Conservation (phyloP, 2,888 invertebrate genomes). For the Cabera pusaria region DNA sequence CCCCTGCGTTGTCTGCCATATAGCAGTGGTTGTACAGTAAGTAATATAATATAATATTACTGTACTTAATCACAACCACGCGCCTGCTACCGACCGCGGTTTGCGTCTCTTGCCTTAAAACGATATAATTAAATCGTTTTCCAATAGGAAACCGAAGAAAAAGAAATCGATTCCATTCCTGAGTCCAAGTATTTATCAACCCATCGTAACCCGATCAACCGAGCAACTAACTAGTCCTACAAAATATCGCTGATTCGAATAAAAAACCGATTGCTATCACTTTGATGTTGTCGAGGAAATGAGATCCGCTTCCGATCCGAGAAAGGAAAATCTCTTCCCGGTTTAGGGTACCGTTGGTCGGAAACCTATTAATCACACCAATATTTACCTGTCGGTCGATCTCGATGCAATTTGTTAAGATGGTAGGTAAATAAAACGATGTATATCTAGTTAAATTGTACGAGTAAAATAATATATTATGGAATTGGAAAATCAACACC, state of each 20-base stretch:
- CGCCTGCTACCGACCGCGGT: too few species aligned
- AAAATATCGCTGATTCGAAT: constrained; percentile 80
- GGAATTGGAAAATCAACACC: too few species aligned
- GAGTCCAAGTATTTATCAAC: constrained; percentile 39
- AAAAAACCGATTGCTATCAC: constrained; percentile 79
- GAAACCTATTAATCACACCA: constrained; percentile 58
- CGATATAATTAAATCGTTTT: neutral
- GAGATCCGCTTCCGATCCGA: constrained; percentile 80
- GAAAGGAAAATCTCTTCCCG: constrained; percentile 77
- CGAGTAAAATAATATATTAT: too few species aligned
- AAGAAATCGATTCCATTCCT: constrained; percentile 2
- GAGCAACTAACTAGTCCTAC: constrained; percentile 64
- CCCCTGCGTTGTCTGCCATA: too few species aligned
- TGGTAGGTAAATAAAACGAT: too few species aligned
- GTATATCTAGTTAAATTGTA: too few species aligned
- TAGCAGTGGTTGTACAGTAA: too few species aligned
- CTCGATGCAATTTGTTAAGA: too few species aligned
- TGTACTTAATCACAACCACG: too few species aligned
- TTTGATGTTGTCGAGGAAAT: constrained; percentile 83
- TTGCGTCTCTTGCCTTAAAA: too few species aligned
- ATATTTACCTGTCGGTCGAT: constrained; percentile 55
- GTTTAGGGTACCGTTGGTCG: constrained; percentile 62
- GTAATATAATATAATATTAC: too few species aligned
- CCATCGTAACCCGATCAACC: constrained; percentile 46
- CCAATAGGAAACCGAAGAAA: too few species aligned